A percentile compares a stretch with the other conserved stretches of the same genome.
phyloP scores from a whole-genome alignment of 2,113 vertebrate species.

The Geococcyx californianus region DNA sequence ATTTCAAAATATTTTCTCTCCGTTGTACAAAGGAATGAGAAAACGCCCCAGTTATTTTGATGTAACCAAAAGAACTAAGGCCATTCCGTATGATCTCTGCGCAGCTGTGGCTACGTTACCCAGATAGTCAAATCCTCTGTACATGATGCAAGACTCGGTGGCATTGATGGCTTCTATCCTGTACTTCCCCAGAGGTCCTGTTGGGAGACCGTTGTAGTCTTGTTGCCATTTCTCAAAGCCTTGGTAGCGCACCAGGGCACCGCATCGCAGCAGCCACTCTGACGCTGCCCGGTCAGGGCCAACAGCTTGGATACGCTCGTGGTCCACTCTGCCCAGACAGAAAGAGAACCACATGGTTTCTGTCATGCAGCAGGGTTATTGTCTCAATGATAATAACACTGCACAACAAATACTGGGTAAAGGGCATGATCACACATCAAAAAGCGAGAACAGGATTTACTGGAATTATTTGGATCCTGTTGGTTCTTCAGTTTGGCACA shows the following conservation, averaged over 20 bases:
- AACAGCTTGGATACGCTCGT: slow-evolving; percentile 85
- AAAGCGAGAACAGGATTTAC: not conserved
- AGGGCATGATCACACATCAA: not conserved
- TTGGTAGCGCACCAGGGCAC: slow-evolving; percentile 85
- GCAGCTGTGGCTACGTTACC: slow-evolving; percentile 73
- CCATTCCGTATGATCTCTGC: accelerated
- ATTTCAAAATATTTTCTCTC: not conserved
- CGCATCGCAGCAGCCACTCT: slow-evolving; percentile 95
- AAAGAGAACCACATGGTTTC: not conserved
- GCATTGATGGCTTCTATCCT: slow-evolving; percentile 92
- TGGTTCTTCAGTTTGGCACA: not conserved
- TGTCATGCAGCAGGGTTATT: accelerated
- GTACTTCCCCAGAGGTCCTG: slow-evolving; percentile 83
- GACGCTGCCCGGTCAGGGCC: slow-evolving; percentile 92
- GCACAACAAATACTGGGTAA: accelerated
- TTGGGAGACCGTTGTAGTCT: slow-evolving; percentile 91
- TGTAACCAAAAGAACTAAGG: not conserved
- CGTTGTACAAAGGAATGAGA: not conserved
- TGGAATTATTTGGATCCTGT: not conserved
- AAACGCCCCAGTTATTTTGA: accelerated
- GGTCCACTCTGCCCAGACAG: slow-evolving; percentile 84
- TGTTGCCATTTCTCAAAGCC: slow-evolving; percentile 90
- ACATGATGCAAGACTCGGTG: slow-evolving; percentile 95
- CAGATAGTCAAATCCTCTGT: slow-evolving; percentile 89
- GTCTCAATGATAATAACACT: accelerated